Evolutionary conservation across 2,888 invertebrate genomes (phyloP), one percentile per base, ranked within the genome.

Genomic region (Oxystoma pomonae): DNA sequence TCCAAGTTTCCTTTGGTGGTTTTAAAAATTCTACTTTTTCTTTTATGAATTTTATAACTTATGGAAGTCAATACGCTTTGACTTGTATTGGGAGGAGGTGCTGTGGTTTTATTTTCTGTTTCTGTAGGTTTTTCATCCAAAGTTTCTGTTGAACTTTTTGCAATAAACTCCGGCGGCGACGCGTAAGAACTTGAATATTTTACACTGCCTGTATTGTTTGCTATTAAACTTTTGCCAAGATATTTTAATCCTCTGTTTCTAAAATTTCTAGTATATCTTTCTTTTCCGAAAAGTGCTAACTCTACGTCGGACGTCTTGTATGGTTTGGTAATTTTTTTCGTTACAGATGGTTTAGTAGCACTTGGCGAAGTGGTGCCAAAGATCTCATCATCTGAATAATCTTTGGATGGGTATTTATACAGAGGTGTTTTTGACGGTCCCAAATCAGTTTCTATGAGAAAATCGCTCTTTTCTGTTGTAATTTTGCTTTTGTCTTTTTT

Each of bases 1-100:
- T 62, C 62, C 20, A 18, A 22, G 51, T 16, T 16, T 35, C 12
- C 35, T 35, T 35, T 35, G 35, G 3, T 35, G 35, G 35, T 35
- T 35, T 35, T 35, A 12, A 35, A 35, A 35, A 35, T 35, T 35
- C 35, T 35, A 35, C 12, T 66, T 58, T 73, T 74, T 51, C 69
- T 74, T 68, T 80, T 81, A 57, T 83, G 83, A 7, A 85, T 79
- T 72, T 83, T 80, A 59, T 82, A 80, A 73, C 83, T 85, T 2
- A 84, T 81, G 1, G 84, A 84, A 57, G 83, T 84, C 65, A 81
- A 81, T 16, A 81, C 81, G 61, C 84, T 84, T 71, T 83, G 83
- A 65, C 81, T 82, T 7, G 81, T 81, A 50, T 71, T 68, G 22
- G 78, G 72, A 53, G 59, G 55, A 64, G 58, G 35, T 16, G 53